Evolutionary conservation across 2,797 vertebrate genomes (phyloP).

Genomic region (Cercopithecus diana): DNA sequence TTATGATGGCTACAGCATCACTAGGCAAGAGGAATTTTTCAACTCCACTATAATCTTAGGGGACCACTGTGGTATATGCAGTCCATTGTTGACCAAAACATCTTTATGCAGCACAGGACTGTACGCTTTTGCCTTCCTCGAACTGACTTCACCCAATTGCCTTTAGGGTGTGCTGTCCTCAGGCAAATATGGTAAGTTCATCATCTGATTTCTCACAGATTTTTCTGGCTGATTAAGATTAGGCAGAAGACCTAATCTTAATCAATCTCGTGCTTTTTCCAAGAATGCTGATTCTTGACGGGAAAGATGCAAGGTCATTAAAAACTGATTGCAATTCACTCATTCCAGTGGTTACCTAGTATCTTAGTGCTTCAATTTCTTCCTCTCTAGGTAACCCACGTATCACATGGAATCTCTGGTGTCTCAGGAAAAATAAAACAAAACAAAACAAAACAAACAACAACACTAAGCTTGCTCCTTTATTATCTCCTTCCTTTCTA

Average conservation of each 20-base stretch:
- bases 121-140: background rate
- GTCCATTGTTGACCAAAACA: background rate
- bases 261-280: background rate
- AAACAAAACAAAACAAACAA: background rate
- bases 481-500: background rate
- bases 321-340: background rate
- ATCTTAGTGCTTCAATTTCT: background rate
- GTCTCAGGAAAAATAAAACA: constrained; percentile 3
- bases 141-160: background rate
- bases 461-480: background rate
- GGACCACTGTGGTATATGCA: background rate
- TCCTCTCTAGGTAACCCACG: background rate
- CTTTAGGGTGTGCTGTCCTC: background rate
- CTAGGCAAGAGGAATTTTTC: background rate
- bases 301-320: background rate
- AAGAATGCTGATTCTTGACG: background rate
- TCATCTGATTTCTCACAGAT: background rate
- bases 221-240: background rate
- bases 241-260: background rate
- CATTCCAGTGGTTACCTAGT: background rate
- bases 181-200: background rate
- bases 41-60: background rate
- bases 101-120: background rate
- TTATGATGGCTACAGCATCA: background rate
- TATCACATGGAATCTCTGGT: background rate